Evolutionary conservation across 2,888 invertebrate genomes (phyloP).

Genomic region (Thymelicus lineola): DNA sequence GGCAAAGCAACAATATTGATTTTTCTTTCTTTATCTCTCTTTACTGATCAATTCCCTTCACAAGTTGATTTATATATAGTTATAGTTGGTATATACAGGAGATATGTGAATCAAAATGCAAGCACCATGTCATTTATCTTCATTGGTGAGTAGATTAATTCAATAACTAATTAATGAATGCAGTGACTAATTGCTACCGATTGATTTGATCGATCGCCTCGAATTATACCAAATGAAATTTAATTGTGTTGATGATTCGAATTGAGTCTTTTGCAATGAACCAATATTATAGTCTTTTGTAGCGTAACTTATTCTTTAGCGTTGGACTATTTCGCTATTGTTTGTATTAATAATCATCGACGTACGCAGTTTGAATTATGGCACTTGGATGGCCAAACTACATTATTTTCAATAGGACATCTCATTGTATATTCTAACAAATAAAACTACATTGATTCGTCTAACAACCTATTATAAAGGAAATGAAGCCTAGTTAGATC

Average conservation of each 20-base stretch:
- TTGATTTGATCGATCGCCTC: slow-evolving; percentile 26
- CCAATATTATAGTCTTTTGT: too few relatives aligned
- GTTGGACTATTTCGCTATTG: too few relatives aligned
- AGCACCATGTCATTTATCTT: slow-evolving; percentile 32
- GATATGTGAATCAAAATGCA: slow-evolving; percentile 32
- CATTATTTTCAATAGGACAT: too few relatives aligned
- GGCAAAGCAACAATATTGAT: background rate
- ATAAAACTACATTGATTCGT: too few relatives aligned
- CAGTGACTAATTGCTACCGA: slow-evolving; percentile 28
- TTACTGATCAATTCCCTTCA: slow-evolving; percentile 8
- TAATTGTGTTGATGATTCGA: slow-evolving; percentile 1
- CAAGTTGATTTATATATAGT: background rate
- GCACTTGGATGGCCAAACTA: too few relatives aligned
- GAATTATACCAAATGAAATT: slow-evolving; percentile 9
- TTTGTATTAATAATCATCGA: too few relatives aligned
- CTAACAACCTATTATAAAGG: too few relatives aligned
- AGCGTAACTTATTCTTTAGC: too few relatives aligned
- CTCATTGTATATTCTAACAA: too few relatives aligned
- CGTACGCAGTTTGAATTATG: too few relatives aligned
- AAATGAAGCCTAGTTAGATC: too few relatives aligned
- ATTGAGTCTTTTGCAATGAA: background rate
- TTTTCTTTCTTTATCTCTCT: background rate
- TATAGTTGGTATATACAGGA: background rate
- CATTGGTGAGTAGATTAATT: slow-evolving; percentile 37
- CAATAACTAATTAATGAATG: slow-evolving; percentile 36